Base-by-base conservation (phyloP, 2,113 vertebrate genomes). In the Pungitius pungitius region DNA sequence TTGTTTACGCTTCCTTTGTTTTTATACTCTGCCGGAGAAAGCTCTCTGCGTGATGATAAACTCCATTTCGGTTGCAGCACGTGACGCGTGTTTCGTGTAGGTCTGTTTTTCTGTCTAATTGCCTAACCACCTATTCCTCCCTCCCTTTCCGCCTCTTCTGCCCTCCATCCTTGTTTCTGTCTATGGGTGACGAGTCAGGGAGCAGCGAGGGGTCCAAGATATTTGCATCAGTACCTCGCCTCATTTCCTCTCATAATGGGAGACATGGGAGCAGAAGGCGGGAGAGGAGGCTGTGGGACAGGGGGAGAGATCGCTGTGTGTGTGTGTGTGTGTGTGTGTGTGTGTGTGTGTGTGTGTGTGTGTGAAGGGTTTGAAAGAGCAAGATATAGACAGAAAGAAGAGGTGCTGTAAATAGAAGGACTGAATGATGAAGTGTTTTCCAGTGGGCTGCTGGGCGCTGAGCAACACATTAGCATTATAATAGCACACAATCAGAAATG, bases 201-300 rank as follows among this genome's bases (percentile, higher is more conserved):
- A 86, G 79, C 83, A 78, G 79, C 55, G 4, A 86, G 78, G 78
- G 81, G 84, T 84, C 75, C 77, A 37, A 76, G 78, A 88, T 81
- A 86, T 88, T 85, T 84, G 84, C 86, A 82, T 75, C 63, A 1
- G 47, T 69, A 79, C 55, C 56, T 81, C 57, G 79, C 83, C 87
- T 90, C 83, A 91, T 92, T 91, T 92, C 85, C 81, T 84, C 67
- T 59, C 47, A 80, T 89, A 86, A 92, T 87, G 86, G 82, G 65
- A 73, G 83, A 85, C 76, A 71, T 39, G 77, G 75, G 72, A 82
- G 60, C 77, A 57, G 75, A 65, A 75, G 59, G 66, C 73, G 67
- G 79, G 73, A 56, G 45, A 45, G 68, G 56, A 70, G 55, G 54
- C 66, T 72, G 65, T 27, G 73, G 78, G 70, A 69, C 33, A n/a